Percentiles rank a stretch among this genome's conserved stretches.
phyloP scores from a whole-genome alignment of 2,797 vertebrate genomes.

The Tamandua tetradactyla region DNA sequence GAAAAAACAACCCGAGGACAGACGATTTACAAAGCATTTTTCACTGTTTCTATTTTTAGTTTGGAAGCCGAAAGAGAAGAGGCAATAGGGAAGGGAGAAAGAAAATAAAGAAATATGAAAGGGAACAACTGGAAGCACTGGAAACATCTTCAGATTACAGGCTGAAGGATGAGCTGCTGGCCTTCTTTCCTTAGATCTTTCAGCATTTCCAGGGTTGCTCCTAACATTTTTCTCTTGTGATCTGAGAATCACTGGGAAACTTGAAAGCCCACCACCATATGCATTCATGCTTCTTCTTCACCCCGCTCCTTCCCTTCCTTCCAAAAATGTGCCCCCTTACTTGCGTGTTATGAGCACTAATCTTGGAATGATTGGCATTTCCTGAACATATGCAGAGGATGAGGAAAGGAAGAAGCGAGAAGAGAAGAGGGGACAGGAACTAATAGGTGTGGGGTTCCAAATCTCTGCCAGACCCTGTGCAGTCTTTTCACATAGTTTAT shows the following conservation, averaged over 20 bases:
- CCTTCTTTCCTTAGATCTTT: background rate
- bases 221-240: background rate
- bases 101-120: background rate
- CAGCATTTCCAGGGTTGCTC: fast-evolving
- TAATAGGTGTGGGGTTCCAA: background rate
- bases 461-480: background rate
- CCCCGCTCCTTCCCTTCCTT: background rate
- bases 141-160: fast-evolving
- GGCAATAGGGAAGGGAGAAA: background rate
- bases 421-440: background rate
- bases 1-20: background rate
- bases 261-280: background rate
- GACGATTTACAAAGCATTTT: background rate
- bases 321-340: background rate
- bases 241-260: background rate
- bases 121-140: background rate
- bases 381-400: fast-evolving
- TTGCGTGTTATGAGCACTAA: fast-evolving
- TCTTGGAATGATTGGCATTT: background rate
- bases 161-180: background rate
- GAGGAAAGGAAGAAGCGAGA: background rate
- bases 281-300: background rate
- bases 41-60: background rate
- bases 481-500: background rate
- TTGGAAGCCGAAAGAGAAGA: constrained; percentile 14